Evolutionary conservation across 2,888 invertebrate species (phyloP).

Genomic region (Actias luna): DNA sequence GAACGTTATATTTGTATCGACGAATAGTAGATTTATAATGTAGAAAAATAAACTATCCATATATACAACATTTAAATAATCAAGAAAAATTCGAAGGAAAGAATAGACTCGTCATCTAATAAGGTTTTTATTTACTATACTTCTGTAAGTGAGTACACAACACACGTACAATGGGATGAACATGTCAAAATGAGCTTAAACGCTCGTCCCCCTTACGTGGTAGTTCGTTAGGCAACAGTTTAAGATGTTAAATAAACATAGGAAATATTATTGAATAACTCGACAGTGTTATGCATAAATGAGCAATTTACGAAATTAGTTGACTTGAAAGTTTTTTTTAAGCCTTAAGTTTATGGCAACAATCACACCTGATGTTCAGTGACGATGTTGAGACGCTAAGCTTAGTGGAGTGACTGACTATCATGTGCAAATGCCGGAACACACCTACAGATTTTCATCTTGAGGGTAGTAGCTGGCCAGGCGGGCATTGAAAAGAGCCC

Average conservation of each 20-base stretch:
- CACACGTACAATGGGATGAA: slow-evolving; percentile 53
- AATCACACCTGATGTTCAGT: too few relatives aligned
- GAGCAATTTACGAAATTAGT: not conserved
- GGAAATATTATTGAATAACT: slow-evolving; percentile 75
- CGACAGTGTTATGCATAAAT: slow-evolving; percentile 48
- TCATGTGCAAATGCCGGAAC: too few relatives aligned
- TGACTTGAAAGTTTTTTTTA: not conserved
- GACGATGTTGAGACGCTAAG: too few relatives aligned
- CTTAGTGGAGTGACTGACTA: too few relatives aligned
- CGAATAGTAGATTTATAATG: too few relatives aligned
- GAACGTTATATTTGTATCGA: too few relatives aligned
- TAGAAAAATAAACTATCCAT: not conserved
- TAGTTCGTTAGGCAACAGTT: slow-evolving; percentile 76
- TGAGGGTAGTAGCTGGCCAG: too few relatives aligned
- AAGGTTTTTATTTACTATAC: not conserved
- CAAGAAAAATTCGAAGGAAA: not conserved
- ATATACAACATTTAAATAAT: not conserved
- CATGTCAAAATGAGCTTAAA: slow-evolving; percentile 61
- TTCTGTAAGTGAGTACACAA: slow-evolving; percentile 12
- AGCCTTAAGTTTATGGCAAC: too few relatives aligned
- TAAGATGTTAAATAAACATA: slow-evolving; percentile 80
- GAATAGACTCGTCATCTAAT: not conserved
- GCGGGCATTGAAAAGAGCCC: too few relatives aligned
- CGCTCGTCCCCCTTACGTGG: slow-evolving; percentile 32
- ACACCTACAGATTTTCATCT: too few relatives aligned